Percentiles rank a stretch among this genome's conserved stretches.
These are phyloP conservation scores for Mormyrops attenuatus DNA, from an alignment of 2,797 vertebrate species.

Conservation along the genomic window DNA sequence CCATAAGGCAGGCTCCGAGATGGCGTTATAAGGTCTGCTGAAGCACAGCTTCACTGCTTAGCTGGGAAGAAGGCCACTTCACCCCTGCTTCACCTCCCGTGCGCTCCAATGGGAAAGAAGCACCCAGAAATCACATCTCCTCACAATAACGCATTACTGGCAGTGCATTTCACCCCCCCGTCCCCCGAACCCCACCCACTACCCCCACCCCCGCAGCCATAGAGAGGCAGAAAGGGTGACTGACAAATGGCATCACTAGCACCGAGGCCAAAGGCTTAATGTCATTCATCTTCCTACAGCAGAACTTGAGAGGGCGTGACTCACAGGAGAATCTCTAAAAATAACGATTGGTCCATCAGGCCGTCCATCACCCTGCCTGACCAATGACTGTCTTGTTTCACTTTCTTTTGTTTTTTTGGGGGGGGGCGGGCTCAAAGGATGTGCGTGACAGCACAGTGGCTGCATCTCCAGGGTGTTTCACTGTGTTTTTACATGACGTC, in stretches of 20 bases:
- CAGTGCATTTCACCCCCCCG: background rate
- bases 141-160: background rate
- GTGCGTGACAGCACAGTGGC: background rate
- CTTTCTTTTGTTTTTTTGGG: background rate
- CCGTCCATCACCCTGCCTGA: background rate
- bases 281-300: background rate
- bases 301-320: background rate
- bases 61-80: background rate
- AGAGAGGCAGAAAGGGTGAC: background rate
- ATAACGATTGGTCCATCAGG: background rate
- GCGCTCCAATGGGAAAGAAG: background rate
- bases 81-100: background rate
- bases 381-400: background rate
- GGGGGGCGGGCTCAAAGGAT: background rate
- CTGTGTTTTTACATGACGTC: background rate
- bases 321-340: background rate
- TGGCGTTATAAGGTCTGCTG: background rate
- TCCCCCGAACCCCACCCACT: background rate
- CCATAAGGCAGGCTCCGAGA: background rate
- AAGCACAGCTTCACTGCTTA: background rate
- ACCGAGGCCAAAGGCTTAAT: background rate
- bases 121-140: background rate
- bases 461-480: background rate
- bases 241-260: background rate
- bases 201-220: background rate